Conservation (phyloP, 2,113 vertebrate species). For the Brevimyrus niger region DNA sequence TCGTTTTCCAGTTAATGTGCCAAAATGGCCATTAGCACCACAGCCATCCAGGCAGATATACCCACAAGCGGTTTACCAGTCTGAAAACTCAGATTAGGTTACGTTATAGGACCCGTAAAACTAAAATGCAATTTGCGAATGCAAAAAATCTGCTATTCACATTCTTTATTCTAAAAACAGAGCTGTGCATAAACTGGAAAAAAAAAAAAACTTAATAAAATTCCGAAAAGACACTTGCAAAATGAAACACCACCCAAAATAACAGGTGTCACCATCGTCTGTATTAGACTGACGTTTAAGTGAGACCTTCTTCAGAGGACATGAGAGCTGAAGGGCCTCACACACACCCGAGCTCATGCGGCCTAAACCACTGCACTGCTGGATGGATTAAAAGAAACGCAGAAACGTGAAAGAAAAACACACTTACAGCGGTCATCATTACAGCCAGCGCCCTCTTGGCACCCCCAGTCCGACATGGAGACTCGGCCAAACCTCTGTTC, state of each 20-base stretch:
- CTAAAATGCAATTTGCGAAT: background rate
- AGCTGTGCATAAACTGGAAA: background rate
- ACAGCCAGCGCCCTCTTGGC: background rate
- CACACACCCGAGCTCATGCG: background rate
- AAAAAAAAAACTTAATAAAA: background rate
- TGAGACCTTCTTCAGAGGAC: background rate
- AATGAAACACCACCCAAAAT: background rate
- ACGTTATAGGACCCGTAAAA: background rate
- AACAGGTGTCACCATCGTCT: background rate
- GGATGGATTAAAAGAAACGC: background rate
- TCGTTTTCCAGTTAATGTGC: background rate
- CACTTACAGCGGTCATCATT: background rate
- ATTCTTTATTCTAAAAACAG: background rate
- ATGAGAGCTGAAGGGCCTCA: background rate
- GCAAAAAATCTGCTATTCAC: background rate
- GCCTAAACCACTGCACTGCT: background rate
- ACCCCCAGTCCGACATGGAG: background rate
- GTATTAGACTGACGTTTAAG: background rate
- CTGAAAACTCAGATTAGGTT: background rate
- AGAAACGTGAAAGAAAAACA: background rate
- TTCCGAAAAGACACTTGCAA: background rate
- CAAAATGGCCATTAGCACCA: slow-evolving; percentile 7
- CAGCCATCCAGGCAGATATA: background rate
- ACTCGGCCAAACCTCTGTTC: background rate
- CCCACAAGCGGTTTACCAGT: background rate